Base-by-base conservation (phyloP, 2,113 vertebrate genomes). In the Elephas maximus region DNA sequence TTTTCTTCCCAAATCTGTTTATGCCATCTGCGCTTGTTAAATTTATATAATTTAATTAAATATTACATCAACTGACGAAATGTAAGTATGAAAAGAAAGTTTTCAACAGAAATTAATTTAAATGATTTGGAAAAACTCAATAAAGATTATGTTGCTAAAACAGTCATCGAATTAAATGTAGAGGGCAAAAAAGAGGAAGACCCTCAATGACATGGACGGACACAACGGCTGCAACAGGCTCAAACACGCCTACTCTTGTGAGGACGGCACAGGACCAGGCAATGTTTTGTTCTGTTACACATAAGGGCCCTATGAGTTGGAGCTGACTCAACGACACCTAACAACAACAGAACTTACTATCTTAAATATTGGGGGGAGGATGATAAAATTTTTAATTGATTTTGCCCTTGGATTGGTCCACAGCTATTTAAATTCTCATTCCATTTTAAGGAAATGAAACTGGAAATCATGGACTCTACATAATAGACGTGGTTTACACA, bases 131-230 rank as follows among this genome's bases (percentile, higher is more conserved):
- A 60, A 93, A 88, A 85, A 26, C 3, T 69, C 51, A 82, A 88
- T 41, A 78, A 90, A 74, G 78, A 82, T 20, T 20, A 87, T 73
- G 41, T 85, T 90, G 91, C 41, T 91, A 86, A 94, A 95, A 84
- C 44, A 90, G 53, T 17, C 86, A 41, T 1, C 71, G 53, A 81
- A 86, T 89, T 71, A 85, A 67, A 73, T 60, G 5, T 44, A 93
- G 78, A 84, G 21, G 14, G 37, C 21, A 9, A 37, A 73, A 41
- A 9, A 41, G 37, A 41, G 3, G n/a, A 41, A 41, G 37, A 20
- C 2, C 8, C n/a, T 74, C 20, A 41, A 23, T 23, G 14, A 41
- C 37, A 73, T 21, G 18, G 17, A 37, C 5, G 23, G 73, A 74
- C 37, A 23, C 20, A 9, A 37, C 20, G 37, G 37, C 73, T 41